phyloP scores from a whole-genome alignment of 2,888 invertebrate genomes.

The Onchidella celtica region DNA sequence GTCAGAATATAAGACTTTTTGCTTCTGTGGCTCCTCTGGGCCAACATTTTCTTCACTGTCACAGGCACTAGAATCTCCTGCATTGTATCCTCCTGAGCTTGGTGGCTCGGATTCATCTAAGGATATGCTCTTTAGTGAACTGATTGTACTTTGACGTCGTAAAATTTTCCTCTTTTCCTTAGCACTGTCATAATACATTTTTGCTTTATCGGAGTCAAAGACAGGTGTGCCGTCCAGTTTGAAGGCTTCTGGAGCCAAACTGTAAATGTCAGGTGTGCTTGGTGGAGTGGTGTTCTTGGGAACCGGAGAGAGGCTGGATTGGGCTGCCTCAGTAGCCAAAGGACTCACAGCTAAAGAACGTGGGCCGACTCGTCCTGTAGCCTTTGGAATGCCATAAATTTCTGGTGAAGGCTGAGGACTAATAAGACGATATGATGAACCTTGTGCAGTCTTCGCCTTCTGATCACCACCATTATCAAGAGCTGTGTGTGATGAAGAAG shows the following conservation, averaged over 20 bases:
- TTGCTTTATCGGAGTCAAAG: slow-evolving; percentile 42
- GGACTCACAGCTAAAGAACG: neutral
- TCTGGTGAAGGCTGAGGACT: slow-evolving; percentile 13
- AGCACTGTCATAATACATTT: slow-evolving; percentile 52
- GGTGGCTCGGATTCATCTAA: slow-evolving; percentile 26
- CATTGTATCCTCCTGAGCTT: neutral
- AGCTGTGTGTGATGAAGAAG: slow-evolving; percentile 4
- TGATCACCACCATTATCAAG: neutral
- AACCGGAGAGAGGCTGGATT: neutral
- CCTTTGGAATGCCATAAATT: neutral
- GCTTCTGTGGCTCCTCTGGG: neutral
- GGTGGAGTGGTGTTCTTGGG: neutral
- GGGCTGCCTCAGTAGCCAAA: neutral
- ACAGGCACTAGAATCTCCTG: neutral
- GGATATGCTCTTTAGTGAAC: slow-evolving; percentile 49
- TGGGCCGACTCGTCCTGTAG: neutral
- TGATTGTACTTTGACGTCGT: slow-evolving; percentile 52
- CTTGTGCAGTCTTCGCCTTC: neutral
- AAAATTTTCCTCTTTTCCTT: slow-evolving; percentile 46
- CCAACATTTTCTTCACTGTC: neutral
- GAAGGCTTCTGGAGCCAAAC: slow-evolving; percentile 49
- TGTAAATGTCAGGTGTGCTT: slow-evolving; percentile 35
- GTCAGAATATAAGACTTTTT: neutral
- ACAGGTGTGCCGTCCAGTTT: slow-evolving; percentile 49
- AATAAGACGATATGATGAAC: neutral